Percentiles rank a stretch among this genome's conserved stretches.
phyloP scores from a whole-genome alignment of 2,797 vertebrate species.

The Toxotes lorentzi region DNA sequence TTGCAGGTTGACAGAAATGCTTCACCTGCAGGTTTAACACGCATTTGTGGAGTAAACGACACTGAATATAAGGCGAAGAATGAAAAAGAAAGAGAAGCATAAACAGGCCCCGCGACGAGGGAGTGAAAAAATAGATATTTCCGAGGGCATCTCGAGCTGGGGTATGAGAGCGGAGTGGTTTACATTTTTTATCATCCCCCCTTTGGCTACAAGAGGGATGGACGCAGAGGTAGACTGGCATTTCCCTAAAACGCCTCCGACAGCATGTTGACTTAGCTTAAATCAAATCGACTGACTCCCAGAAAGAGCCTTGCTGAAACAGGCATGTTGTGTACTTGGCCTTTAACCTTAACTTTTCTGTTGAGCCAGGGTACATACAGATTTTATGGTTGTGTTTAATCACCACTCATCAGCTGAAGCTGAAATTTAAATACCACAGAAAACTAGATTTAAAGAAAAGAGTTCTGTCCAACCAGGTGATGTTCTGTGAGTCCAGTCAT shows the following conservation, averaged over 20 bases:
- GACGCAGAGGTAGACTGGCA: slow-evolving; percentile 56
- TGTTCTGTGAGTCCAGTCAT: too few species aligned
- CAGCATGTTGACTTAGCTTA: slow-evolving; percentile 50
- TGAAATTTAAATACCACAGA: background rate
- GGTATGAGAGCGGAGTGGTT: slow-evolving; percentile 38
- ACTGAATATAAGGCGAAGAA: background rate
- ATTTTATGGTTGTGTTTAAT: too few species aligned
- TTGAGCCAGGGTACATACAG: background rate
- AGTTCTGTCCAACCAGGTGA: too few species aligned
- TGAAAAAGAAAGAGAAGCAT: background rate
- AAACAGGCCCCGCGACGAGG: background rate
- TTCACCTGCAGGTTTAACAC: background rate
- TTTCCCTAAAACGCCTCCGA: slow-evolving; percentile 63
- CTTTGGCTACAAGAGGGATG: slow-evolving; percentile 63
- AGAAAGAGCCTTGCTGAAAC: background rate
- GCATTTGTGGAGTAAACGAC: background rate
- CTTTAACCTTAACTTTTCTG: background rate
- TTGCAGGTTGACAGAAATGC: slow-evolving; percentile 28
- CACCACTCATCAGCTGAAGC: too few species aligned
- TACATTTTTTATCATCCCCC: slow-evolving; percentile 80
- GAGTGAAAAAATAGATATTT: slow-evolving; percentile 67
- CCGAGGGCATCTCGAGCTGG: slow-evolving; percentile 10
- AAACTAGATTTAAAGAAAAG: too few species aligned
- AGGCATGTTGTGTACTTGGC: background rate
- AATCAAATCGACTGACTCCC: slow-evolving; percentile 38